These are phyloP conservation scores for Drosophila takahashii DNA, from an alignment of 1,140 invertebrate species.

Conservation along the genomic window DNA sequence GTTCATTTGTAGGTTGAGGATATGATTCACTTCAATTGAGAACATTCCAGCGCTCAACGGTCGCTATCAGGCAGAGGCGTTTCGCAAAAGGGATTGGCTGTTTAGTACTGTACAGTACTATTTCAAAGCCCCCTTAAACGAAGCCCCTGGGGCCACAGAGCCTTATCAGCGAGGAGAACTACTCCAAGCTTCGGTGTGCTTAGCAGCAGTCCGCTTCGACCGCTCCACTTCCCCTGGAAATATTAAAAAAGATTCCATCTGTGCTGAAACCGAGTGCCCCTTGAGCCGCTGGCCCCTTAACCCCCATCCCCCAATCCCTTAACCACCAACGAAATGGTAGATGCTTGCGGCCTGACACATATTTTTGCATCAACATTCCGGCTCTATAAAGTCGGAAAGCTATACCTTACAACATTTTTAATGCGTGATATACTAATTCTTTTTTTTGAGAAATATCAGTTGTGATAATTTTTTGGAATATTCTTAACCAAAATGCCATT, in stretches of 20 bases:
- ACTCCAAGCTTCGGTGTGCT: slow-evolving; percentile 31
- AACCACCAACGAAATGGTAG: neutral
- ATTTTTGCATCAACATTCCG: neutral
- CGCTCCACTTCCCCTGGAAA: slow-evolving; percentile 5
- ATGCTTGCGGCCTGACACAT: neutral
- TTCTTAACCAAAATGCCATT: no score
- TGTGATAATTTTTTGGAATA: no score
- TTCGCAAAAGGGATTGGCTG: neutral
- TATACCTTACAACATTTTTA: no score
- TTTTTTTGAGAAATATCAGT: no score
- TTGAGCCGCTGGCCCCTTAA: slow-evolving; percentile 9
- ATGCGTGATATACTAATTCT: no score
- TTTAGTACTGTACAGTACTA: no score
- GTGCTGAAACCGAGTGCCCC: slow-evolving; percentile 9
- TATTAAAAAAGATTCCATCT: slow-evolving; percentile 55
- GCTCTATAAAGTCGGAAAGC: neutral
- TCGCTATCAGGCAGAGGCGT: slow-evolving; percentile 18
- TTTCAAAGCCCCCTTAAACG: neutral
- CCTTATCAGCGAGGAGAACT: slow-evolving; percentile 37
- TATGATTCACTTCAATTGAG: slow-evolving; percentile 80
- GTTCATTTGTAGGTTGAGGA: slow-evolving; percentile 79
- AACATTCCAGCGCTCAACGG: slow-evolving; percentile 54
- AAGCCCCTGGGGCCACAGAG: neutral
- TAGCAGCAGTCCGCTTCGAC: slow-evolving; percentile 3
- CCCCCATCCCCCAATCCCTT: neutral